These are phyloP conservation scores for Diplosoma virens DNA, from an alignment of 23 tunicate species.

Conservation along the genomic window DNA sequence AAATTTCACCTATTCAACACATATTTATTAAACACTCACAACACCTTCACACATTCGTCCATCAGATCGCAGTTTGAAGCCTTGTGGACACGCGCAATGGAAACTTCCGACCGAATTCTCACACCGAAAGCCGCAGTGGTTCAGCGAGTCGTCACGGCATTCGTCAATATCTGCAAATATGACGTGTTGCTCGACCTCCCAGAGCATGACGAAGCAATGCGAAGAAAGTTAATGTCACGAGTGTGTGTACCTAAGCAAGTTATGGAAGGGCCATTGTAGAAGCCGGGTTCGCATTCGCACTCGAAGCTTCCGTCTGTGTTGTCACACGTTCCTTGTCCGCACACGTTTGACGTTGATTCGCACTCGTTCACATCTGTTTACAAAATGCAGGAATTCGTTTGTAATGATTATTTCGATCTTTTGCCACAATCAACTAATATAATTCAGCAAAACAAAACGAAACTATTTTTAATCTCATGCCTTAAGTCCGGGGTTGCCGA, in stretches of 20 bases:
- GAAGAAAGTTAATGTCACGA: no score
- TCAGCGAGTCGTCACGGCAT: conserved; percentile 36
- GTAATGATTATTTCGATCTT: no score
- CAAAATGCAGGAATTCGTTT: not conserved
- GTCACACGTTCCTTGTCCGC: conserved; percentile 84
- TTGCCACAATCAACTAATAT: no score
- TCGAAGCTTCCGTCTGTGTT: conserved; percentile 89
- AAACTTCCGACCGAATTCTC: conserved; percentile 83
- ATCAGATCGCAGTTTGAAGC: conserved; percentile 68
- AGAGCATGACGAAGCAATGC: no score
- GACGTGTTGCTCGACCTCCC: no score
- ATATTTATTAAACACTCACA: not conserved
- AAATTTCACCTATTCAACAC: no score
- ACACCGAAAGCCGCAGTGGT: conserved; percentile 84
- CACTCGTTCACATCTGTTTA: conserved; percentile 89
- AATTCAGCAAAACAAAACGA: no score
- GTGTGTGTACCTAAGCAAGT: conserved; percentile 67
- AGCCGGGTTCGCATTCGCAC: conserved; percentile 95
- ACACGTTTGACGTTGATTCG: conserved; percentile 31
- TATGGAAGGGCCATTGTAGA: conserved; percentile 82
- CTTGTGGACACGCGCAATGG: conserved; percentile 89
- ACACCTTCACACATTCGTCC: conserved; percentile 84
- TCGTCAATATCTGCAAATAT: conserved; percentile 88
- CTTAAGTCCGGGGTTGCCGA: no score
- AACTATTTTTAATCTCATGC: no score